These are phyloP conservation scores for silkworm (Bombyx mori) DNA, from an alignment of 1,140 invertebrate species.

Conservation along the genomic window ASM3026992v2 NC_085119.1:7045501-7046000, in stretches of 20 bases:
- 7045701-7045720: constrained; percentile 79
- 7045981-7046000: no score
- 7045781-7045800: no score
- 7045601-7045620: constrained; percentile 78
- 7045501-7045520: constrained; percentile 23
- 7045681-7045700: constrained; percentile 52
- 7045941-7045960: no score
- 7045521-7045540: constrained; percentile 94
- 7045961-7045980: no score
- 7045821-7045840: no score
- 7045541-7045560: constrained; percentile 96
- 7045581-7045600: constrained; percentile 85
- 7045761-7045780: constrained; percentile 81
- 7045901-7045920: no score
- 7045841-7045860: no score
- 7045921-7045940: no score
- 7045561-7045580: constrained; percentile 96
- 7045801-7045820: no score
- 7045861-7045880: no score
- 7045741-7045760: constrained; percentile 82
- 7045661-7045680: constrained; percentile 51
- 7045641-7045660: constrained; percentile 95
- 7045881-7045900: no score
- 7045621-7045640: constrained; percentile 91
- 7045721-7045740: constrained; percentile 87